Percentiles rank a stretch among this genome's conserved stretches.
phyloP scores from a whole-genome alignment of 2,797 vertebrate genomes.

The Anguilla megastoma region DNA sequence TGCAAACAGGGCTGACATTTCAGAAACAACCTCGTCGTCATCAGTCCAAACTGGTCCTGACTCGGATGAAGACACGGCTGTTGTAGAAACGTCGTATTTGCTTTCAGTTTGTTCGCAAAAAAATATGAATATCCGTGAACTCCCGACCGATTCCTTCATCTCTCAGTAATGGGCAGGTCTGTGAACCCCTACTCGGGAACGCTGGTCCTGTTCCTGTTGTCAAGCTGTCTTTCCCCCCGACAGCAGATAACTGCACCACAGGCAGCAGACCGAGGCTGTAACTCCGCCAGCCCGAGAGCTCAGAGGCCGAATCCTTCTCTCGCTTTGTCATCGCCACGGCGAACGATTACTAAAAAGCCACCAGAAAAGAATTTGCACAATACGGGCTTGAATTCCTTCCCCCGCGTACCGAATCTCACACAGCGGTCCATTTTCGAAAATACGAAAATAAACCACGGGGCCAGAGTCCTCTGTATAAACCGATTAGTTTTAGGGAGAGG shows the following conservation, averaged over 20 bases:
- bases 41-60: not conserved
- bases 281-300: not conserved
- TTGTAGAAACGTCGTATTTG: too few species aligned
- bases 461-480: not conserved
- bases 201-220: not conserved
- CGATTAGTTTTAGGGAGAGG: not conserved
- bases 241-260: not conserved
- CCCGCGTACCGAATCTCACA: not conserved
- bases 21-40: not conserved
- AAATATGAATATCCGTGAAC: not conserved
- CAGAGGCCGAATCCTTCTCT: not conserved
- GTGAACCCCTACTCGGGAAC: not conserved
- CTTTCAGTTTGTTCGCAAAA: not conserved
- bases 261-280: not conserved
- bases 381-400: not conserved
- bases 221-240: not conserved
- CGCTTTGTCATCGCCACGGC: not conserved
- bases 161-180: not conserved
- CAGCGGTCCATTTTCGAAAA: not conserved
- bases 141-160: not conserved
- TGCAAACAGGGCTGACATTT: not conserved
- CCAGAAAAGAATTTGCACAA: not conserved
- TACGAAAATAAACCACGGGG: not conserved
- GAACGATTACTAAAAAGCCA: not conserved
- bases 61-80: not conserved